phyloP scores from a whole-genome alignment of 2,888 invertebrate genomes.

The Zygogramma bicolorata region DNA sequence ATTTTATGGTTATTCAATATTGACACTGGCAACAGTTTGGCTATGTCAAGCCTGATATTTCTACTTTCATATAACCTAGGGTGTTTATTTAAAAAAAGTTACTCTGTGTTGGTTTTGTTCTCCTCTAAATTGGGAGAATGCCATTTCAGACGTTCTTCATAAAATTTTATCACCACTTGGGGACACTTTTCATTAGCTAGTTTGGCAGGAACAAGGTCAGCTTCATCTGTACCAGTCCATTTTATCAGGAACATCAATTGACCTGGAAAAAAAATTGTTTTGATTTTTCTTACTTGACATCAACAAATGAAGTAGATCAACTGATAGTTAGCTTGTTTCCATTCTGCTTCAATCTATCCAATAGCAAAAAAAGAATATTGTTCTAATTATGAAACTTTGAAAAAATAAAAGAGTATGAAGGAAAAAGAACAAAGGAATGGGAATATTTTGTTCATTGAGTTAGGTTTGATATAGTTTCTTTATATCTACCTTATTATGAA shows the following conservation, averaged over 20 bases:
- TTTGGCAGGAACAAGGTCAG: conserved; percentile 77
- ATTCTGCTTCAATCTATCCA: too few relatives aligned
- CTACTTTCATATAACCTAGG: not conserved
- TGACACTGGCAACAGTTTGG: not conserved
- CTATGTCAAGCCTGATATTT: not conserved
- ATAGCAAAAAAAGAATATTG: too few relatives aligned
- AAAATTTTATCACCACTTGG: conserved; percentile 77
- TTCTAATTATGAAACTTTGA: too few relatives aligned
- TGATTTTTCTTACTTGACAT: not conserved
- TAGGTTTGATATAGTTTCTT: too few relatives aligned
- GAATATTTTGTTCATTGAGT: too few relatives aligned
- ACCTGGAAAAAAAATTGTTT: conserved; percentile 48
- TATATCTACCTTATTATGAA: too few relatives aligned
- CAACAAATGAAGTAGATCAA: too few relatives aligned
- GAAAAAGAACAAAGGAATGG: too few relatives aligned
- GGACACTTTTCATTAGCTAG: conserved; percentile 77
- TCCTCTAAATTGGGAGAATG: conserved; percentile 75
- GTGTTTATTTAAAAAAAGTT: conserved; percentile 20
- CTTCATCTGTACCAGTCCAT: conserved; percentile 78
- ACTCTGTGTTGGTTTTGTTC: conserved; percentile 57
- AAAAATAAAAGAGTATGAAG: too few relatives aligned
- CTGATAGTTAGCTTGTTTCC: too few relatives aligned
- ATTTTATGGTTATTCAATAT: not conserved
- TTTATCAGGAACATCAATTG: conserved; percentile 77
- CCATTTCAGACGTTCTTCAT: conserved; percentile 87